phyloP scores from a whole-genome alignment of 1,140 invertebrate genomes.

The Drosophila melanica region DNA sequence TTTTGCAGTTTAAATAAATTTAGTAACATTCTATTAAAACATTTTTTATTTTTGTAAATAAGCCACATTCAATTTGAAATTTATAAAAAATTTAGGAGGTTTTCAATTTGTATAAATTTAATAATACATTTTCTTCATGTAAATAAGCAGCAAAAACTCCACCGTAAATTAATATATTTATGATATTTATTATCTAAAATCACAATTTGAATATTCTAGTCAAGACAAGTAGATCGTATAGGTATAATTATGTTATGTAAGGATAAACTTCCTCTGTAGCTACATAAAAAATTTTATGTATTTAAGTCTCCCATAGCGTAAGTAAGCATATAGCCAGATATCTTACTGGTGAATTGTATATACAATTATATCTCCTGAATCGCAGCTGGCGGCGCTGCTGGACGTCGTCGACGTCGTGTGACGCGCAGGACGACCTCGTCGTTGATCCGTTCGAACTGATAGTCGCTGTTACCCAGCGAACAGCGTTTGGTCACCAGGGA shows the following conservation, averaged over 20 bases:
- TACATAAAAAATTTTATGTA: background rate
- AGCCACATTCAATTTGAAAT: too few relatives aligned
- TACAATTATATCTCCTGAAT: background rate
- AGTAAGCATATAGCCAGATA: conserved; percentile 20
- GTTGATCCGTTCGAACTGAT: conserved; percentile 72
- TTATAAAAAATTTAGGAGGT: too few relatives aligned
- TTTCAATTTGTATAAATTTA: background rate
- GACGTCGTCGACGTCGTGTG: conserved; percentile 49
- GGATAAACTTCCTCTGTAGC: background rate
- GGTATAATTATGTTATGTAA: background rate
- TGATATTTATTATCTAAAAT: conserved; percentile 14
- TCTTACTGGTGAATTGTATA: background rate
- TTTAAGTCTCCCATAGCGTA: background rate
- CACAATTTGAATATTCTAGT: conserved; percentile 7
- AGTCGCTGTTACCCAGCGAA: conserved; percentile 71
- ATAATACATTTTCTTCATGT: background rate
- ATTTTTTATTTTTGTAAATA: background rate
- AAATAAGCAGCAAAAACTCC: background rate
- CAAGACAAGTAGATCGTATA: background rate
- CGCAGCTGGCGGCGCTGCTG: background rate
- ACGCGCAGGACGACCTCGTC: conserved; percentile 60
- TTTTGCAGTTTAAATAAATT: too few relatives aligned
- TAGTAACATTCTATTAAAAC: too few relatives aligned
- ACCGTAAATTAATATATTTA: background rate
- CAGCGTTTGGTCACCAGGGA: conserved; percentile 65